phyloP scores from a whole-genome alignment of 2,113 vertebrate species.

The Chelonoidis abingdonii region DNA sequence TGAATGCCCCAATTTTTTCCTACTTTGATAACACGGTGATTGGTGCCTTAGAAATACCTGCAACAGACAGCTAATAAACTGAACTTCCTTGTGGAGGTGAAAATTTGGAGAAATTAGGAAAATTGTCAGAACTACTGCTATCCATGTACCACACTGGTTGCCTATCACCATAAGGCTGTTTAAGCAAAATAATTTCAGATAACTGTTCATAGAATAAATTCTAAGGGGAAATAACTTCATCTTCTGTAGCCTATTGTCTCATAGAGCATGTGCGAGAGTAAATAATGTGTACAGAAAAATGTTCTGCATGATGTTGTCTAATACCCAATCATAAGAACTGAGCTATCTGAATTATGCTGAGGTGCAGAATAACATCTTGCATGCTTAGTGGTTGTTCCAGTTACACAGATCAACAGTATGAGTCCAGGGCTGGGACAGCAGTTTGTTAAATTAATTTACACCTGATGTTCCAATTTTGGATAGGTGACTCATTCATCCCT shows the following conservation, averaged over 20 bases:
- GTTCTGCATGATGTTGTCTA: not conserved
- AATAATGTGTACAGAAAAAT: not conserved
- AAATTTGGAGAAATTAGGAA: not conserved
- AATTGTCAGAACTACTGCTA: not conserved
- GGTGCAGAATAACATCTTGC: not conserved
- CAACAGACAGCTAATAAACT: not conserved
- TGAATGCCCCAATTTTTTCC: not conserved
- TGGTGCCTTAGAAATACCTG: not conserved
- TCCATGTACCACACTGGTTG: not conserved
- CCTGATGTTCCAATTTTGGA: constrained; percentile 2
- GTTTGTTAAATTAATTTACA: not conserved
- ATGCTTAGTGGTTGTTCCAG: constrained; percentile 13
- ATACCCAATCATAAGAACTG: not conserved
- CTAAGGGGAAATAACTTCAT: not conserved
- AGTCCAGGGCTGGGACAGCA: not conserved
- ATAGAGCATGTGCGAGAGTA: not conserved
- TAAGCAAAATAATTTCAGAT: not conserved
- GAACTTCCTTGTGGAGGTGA: not conserved
- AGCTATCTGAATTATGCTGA: not conserved
- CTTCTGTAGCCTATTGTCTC: not conserved
- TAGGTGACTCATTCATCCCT: constrained; percentile 20
- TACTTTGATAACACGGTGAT: not conserved
- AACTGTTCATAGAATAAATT: not conserved
- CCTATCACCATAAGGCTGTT: not conserved
- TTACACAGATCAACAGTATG: constrained; percentile 18